These are phyloP conservation scores for Pangasianodon gigas DNA, from an alignment of 2,113 vertebrate genomes.

Conservation along the genomic window DNA sequence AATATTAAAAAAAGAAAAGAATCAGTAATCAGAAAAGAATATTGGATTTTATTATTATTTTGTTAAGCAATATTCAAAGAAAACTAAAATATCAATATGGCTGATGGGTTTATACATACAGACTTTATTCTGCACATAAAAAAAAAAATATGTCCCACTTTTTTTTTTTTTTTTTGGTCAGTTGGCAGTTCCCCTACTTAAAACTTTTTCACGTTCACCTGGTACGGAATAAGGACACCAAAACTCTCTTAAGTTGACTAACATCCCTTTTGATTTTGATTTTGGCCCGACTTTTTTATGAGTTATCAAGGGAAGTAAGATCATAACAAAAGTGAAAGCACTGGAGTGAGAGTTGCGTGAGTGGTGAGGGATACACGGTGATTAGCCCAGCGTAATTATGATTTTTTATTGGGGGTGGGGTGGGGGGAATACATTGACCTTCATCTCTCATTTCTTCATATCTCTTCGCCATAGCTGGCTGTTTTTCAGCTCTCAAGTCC, in stretches of 20 bases:
- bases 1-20: not conserved
- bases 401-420: constrained; percentile 33
- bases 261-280: not conserved
- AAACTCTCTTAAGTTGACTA: no score
- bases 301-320: not conserved
- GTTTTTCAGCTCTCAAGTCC: not conserved
- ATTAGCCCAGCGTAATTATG: constrained; percentile 43
- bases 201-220: not conserved
- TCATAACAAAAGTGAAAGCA: constrained; percentile 26
- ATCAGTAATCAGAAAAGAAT: not conserved
- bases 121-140: not conserved
- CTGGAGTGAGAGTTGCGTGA: not conserved
- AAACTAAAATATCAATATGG: not conserved
- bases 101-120: not conserved
- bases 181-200: not conserved
- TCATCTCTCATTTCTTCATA: constrained; percentile 44
- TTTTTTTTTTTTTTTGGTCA: no score
- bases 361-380: constrained; percentile 18
- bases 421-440: not conserved
- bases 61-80: not conserved
- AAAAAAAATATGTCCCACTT: no score
- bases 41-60: not conserved
- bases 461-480: constrained; percentile 13
- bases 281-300: not conserved
- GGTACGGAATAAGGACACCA: no score